Percentiles rank a stretch among this genome's conserved stretches.
phyloP scores from a whole-genome alignment of 2,797 vertebrate genomes.

The Acanthurus leucopareius region DNA sequence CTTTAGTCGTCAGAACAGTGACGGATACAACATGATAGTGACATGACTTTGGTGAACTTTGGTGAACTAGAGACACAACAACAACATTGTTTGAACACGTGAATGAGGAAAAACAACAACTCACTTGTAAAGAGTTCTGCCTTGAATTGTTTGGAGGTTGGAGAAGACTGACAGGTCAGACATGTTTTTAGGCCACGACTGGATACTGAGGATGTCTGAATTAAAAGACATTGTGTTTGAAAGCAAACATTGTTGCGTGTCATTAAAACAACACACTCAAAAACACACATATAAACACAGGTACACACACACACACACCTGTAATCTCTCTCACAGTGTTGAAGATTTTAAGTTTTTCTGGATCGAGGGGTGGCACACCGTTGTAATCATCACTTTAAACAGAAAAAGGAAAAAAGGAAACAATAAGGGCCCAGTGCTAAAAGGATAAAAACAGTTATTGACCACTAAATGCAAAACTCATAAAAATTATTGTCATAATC shows the following conservation, averaged over 20 bases:
- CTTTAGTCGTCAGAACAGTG: constrained; percentile 12
- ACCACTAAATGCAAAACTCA: no score
- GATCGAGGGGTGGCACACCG: constrained; percentile 89
- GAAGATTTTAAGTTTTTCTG: constrained; percentile 94
- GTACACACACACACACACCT: constrained; percentile 76
- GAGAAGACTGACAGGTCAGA: constrained; percentile 87
- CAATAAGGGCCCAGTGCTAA: not conserved
- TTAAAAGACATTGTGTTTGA: constrained; percentile 71
- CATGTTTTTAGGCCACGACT: constrained; percentile 91
- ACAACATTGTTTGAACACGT: constrained; percentile 18
- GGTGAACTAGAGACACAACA: constrained; percentile 4
- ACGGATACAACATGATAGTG: constrained; percentile 13
- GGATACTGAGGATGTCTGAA: constrained; percentile 90
- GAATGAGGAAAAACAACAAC: not conserved
- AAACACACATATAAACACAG: not conserved
- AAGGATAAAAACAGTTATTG: not conserved
- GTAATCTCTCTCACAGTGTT: constrained; percentile 94
- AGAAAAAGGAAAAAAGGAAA: not conserved
- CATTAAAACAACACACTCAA: not conserved
- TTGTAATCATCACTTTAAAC: constrained; percentile 81
- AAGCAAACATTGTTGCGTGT: constrained; percentile 3
- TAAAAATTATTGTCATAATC: no score
- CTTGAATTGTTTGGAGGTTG: constrained; percentile 86
- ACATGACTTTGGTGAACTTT: not conserved
- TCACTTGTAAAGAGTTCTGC: constrained; percentile 83